Conservation (phyloP, 2,113 vertebrate genomes). For the Podarcis muralis region DNA sequence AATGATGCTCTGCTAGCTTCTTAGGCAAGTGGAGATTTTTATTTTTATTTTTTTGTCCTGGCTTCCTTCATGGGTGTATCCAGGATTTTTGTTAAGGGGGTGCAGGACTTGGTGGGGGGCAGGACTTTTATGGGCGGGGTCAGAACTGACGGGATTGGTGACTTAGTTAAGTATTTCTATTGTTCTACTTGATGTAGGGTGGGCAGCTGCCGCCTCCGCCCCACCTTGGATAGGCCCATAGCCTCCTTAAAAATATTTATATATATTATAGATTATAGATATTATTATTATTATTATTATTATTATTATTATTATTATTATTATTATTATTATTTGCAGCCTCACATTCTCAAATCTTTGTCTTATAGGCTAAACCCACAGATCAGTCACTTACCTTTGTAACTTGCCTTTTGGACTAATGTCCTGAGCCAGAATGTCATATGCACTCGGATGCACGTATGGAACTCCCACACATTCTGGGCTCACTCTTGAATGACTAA, state of each 20-base stretch:
- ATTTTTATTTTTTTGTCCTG: too few relatives aligned
- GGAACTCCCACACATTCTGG: neutral
- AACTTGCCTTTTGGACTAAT: neutral
- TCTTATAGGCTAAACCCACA: neutral
- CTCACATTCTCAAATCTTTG: neutral
- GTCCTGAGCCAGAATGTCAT: neutral
- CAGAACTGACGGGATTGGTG: too few relatives aligned
- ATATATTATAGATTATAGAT: too few relatives aligned
- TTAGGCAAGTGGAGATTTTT: neutral
- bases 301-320: too few relatives aligned
- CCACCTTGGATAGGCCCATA: neutral
- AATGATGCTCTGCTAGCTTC: neutral
- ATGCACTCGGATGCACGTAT: neutral
- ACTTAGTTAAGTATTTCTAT: too few relatives aligned
- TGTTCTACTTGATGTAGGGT: neutral
- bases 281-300: too few relatives aligned
- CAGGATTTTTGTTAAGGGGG: too few relatives aligned
- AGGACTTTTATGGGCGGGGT: too few relatives aligned
- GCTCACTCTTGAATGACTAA: neutral
- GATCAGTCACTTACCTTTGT: neutral
- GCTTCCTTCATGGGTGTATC: too few relatives aligned
- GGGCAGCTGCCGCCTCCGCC: neutral
- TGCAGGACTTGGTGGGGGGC: too few relatives aligned
- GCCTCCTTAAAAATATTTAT: neutral
- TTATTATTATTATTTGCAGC: too few relatives aligned